Conservation (phyloP, 2,888 invertebrate genomes). For the Holacanthella duospinosa region DNA sequence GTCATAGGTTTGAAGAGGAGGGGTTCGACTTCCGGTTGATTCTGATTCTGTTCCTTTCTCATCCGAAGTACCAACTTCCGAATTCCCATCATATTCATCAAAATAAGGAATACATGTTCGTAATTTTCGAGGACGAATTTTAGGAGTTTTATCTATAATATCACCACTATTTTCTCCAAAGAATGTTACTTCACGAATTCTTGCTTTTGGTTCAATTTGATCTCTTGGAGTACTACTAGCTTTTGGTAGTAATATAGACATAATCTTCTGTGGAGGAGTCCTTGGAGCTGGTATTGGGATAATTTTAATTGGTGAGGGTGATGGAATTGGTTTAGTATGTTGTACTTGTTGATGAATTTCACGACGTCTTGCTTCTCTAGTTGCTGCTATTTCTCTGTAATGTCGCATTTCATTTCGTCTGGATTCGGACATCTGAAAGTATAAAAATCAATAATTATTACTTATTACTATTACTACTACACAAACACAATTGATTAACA, state of each 20-base stretch:
- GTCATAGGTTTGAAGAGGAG: neutral
- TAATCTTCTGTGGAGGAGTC: neutral
- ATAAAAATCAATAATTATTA: slow-evolving; percentile 2
- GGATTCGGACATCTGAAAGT: slow-evolving; percentile 53
- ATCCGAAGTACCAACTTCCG: too few relatives aligned
- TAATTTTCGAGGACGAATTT: neutral
- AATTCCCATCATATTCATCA: neutral
- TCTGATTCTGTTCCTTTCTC: neutral
- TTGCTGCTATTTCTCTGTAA: slow-evolving; percentile 56
- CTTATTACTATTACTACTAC: too few relatives aligned
- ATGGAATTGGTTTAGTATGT: slow-evolving; percentile 9
- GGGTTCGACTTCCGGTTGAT: neutral
- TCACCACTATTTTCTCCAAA: neutral
- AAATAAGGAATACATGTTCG: neutral
- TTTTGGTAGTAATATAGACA: too few relatives aligned
- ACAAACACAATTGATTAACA: neutral
- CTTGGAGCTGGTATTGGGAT: slow-evolving; percentile 13
- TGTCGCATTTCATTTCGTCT: slow-evolving; percentile 55
- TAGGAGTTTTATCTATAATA: too few relatives aligned
- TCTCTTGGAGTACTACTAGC: neutral
- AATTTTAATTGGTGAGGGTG: neutral
- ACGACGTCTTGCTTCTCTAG: slow-evolving; percentile 46
- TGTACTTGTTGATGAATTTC: too few relatives aligned
- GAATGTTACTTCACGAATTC: neutral
- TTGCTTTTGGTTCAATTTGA: neutral